phyloP scores from a whole-genome alignment of 1,140 invertebrate species.

The Eciton burchellii region DNA sequence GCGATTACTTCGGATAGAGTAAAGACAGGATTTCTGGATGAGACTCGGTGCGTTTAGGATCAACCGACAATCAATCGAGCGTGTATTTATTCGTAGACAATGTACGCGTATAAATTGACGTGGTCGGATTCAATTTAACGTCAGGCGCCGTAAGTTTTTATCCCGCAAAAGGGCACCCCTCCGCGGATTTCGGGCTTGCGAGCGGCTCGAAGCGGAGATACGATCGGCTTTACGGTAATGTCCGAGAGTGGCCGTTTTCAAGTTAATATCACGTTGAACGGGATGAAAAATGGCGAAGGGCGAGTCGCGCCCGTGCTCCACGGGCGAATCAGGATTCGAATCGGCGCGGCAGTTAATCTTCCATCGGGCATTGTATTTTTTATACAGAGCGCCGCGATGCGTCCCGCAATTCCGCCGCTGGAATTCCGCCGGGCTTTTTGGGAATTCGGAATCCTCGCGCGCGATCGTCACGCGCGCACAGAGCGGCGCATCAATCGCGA shows the following conservation, averaged over 20 bases:
- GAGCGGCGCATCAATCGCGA: background rate
- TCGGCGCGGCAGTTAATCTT: slow-evolving; percentile 58
- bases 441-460: background rate
- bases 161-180: slow-evolving; percentile 25
- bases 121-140: slow-evolving; percentile 44
- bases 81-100: slow-evolving; percentile 3
- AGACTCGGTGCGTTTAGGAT: background rate
- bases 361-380: slow-evolving; percentile 55
- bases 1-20: background rate
- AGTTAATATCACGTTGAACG: slow-evolving; percentile 61
- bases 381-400: slow-evolving; percentile 32
- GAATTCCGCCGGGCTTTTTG: background rate
- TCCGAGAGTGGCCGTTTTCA: slow-evolving; percentile 60
- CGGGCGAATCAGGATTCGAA: slow-evolving; percentile 55
- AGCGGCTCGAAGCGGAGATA: slow-evolving; percentile 45
- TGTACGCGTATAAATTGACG: slow-evolving; percentile 13
- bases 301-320: slow-evolving; percentile 54
- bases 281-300: slow-evolving; percentile 69
- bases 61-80: background rate
- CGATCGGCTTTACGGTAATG: slow-evolving; percentile 60
- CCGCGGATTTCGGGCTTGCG: slow-evolving; percentile 23
- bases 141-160: slow-evolving; percentile 47
- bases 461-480: background rate
- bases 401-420: slow-evolving; percentile 17
- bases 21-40: background rate